Conservation (phyloP, 2,113 vertebrate species). For the Tragelaphus imberbis region DNA sequence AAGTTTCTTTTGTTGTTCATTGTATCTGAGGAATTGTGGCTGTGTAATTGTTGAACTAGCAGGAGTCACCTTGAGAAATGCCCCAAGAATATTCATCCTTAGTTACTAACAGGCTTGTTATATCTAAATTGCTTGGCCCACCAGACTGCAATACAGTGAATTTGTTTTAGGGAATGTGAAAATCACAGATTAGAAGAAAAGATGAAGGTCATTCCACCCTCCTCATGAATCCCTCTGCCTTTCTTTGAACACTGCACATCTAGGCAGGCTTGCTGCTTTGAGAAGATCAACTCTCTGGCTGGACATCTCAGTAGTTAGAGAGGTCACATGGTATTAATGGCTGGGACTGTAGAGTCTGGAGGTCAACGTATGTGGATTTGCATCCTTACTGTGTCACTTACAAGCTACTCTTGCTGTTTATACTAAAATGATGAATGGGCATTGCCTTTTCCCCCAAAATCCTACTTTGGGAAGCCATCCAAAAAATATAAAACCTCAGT, state of each 20-base stretch:
- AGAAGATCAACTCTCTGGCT: neutral
- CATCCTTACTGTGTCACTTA: neutral
- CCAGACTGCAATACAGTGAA: neutral
- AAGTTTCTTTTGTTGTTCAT: neutral
- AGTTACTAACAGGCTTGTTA: neutral
- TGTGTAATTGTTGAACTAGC: neutral
- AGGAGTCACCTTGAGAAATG: constrained; percentile 28
- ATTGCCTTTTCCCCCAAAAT: neutral
- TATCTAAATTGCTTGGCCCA: neutral
- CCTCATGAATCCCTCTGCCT: neutral
- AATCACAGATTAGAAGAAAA: neutral
- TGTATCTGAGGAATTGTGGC: neutral
- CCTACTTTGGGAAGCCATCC: neutral
- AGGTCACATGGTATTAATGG: fast-evolving
- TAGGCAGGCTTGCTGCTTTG: neutral
- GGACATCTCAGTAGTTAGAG: neutral
- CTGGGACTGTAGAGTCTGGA: neutral
- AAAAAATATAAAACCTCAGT: neutral
- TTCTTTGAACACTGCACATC: neutral
- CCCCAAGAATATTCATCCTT: neutral
- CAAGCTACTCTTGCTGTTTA: neutral
- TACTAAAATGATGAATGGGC: neutral
- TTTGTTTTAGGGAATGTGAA: neutral
- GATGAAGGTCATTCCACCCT: neutral
- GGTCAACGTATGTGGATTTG: fast-evolving